Evolutionary conservation across 2,888 invertebrate species (phyloP).

Genomic region (Drosophila niveifrons): DNA sequence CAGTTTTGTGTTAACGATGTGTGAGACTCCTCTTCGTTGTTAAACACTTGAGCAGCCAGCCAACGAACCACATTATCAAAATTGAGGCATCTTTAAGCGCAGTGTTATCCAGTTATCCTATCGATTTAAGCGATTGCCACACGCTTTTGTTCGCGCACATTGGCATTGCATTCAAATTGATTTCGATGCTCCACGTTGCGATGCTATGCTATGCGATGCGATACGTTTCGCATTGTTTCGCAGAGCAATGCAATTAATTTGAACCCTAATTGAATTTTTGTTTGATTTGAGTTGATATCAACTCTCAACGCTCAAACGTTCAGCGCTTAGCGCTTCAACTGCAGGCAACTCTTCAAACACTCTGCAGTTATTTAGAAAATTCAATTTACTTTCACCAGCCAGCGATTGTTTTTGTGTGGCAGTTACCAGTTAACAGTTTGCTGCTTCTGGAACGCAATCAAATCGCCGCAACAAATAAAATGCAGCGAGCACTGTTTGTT

Average conservation of each 20-base stretch:
- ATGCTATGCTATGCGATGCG: slow-evolving; percentile 43
- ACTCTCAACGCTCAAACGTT: slow-evolving; percentile 10
- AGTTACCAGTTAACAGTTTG: slow-evolving; percentile 13
- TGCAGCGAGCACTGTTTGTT: slow-evolving; percentile 42
- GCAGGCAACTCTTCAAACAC: slow-evolving; percentile 40
- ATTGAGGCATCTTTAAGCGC: slow-evolving; percentile 28
- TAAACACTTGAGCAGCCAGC: slow-evolving; percentile 31
- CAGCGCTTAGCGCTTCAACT: neutral
- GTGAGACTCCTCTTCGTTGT: slow-evolving; percentile 20
- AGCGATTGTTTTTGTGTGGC: slow-evolving; percentile 11
- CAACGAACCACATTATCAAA: slow-evolving; percentile 12
- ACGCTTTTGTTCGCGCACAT: neutral
- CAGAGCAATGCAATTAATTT: slow-evolving; percentile 59
- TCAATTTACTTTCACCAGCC: slow-evolving; percentile 53
- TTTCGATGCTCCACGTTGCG: slow-evolving; percentile 23
- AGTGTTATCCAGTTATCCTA: neutral
- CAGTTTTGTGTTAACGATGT: slow-evolving; percentile 48
- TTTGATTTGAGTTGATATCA: slow-evolving; percentile 41
- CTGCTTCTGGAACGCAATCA: slow-evolving; percentile 28
- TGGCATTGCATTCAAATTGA: slow-evolving; percentile 37
- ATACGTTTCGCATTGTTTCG: slow-evolving; percentile 34
- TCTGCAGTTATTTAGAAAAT: slow-evolving; percentile 66
- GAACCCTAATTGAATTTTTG: slow-evolving; percentile 62
- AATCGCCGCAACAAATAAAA: slow-evolving; percentile 49
- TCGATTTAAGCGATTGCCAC: neutral